Base-by-base conservation (phyloP, 2,888 invertebrate species). In the Agrochola lota region DNA sequence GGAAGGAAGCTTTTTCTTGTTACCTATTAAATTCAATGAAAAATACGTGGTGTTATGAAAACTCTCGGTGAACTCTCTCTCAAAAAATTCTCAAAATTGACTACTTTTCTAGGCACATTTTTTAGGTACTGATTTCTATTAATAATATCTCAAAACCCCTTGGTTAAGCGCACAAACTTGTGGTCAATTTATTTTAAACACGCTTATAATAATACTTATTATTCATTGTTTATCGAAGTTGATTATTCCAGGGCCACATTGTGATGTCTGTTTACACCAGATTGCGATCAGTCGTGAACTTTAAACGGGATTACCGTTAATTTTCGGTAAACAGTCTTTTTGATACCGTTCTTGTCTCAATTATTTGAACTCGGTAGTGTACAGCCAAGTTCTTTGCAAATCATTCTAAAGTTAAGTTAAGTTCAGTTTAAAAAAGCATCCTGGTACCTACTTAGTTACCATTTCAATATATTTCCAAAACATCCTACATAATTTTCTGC, bases 281-380 rank as follows among this genome's bases (percentile, higher is more conserved):
- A 85, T 85, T 70, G 70, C 23, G 26, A 85, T 85, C 85, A 83
- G 72, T 85, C 74, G 72, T 85, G 85, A 85, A 80, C 83, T 80
- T 83, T 80, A 77, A 66, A 77, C 40, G 43, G 72, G 52, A 70
- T 57, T 64, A 64, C 55, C 30, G 12, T 46, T 62, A 57, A 76
- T 64, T 52, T 30, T 71, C 8, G 23, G 52, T 62, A 57, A 52
- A 23, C 12, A 8, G 30, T 66, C 40, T 9, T 20, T 59, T 12
- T 57, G 52, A 46, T 66, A 76, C 68, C 73, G 60, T 40, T 20
- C 26, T 57, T 20, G 66, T 70, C 17, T 60, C 64, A 15, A 75
- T 84, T 71, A n/a, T 76, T 74, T 20, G 17, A 23, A 23, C 59
- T 5, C 9, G n/a, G 55, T 62, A 78, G 74, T 23, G 62, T 2